These are phyloP conservation scores for Thysanoteuthis rhombus DNA, from an alignment of 2,888 invertebrate species.

Conservation along the genomic window DNA sequence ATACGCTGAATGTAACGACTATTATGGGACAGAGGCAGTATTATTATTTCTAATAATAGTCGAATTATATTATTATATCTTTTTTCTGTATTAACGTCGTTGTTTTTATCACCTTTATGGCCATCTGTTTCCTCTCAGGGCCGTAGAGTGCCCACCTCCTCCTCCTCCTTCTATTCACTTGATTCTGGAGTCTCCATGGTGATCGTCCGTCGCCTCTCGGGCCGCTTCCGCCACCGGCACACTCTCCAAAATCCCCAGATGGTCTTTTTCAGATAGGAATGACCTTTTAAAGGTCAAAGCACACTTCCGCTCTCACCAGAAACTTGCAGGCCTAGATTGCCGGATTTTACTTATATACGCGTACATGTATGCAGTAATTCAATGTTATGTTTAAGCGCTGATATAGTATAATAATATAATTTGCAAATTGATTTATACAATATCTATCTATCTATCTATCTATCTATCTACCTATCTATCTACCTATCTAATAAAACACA, in stretches of 20 bases:
- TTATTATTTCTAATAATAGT: neutral
- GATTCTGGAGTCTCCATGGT: neutral
- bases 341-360: neutral
- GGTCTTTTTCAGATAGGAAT: neutral
- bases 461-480: neutral
- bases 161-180: neutral
- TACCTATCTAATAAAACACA: neutral
- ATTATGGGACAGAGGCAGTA: no score
- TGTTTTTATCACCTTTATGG: neutral
- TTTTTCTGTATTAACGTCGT: neutral
- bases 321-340: neutral
- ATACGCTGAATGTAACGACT: no score
- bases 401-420: neutral
- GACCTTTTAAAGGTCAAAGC: neutral
- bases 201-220: neutral
- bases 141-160: neutral
- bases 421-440: neutral
- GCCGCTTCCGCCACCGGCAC: neutral
- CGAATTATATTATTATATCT: neutral
- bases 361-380: neutral
- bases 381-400: neutral
- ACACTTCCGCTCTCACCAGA: neutral
- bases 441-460: no score
- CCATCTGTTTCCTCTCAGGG: neutral
- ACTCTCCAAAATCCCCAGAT: neutral